Evolutionary conservation across 2,797 vertebrate species (phyloP).

Genomic region (Sylvilagus floridanus): DNA sequence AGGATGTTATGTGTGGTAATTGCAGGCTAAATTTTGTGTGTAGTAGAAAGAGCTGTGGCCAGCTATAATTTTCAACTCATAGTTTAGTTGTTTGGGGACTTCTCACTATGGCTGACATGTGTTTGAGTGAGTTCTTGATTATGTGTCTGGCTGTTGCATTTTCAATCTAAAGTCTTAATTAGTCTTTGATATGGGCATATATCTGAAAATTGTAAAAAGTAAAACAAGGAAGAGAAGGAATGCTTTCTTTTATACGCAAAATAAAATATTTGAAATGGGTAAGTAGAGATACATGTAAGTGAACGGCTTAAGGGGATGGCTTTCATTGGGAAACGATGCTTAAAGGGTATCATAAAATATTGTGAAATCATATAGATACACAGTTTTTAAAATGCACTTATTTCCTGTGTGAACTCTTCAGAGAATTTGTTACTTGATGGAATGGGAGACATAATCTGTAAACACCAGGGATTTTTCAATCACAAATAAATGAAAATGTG

Average conservation of each 20-base stretch:
- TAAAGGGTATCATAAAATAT: neutral
- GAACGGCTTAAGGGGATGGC: neutral
- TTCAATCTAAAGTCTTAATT: constrained; percentile 50
- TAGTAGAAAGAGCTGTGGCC: neutral
- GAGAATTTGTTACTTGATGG: constrained; percentile 15
- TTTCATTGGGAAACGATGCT: constrained; percentile 41
- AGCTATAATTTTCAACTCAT: neutral
- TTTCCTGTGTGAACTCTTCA: constrained; percentile 38
- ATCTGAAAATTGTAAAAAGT: neutral
- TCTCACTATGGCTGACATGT: neutral
- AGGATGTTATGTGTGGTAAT: neutral
- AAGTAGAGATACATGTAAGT: neutral
- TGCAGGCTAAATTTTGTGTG: neutral
- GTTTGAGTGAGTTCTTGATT: constrained; percentile 4
- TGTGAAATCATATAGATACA: constrained; percentile 5
- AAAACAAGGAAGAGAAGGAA: neutral
- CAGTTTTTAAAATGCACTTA: neutral
- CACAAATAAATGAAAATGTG: neutral
- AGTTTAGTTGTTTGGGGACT: constrained; percentile 8
- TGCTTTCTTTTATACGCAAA: constrained; percentile 14
- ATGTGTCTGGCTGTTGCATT: neutral
- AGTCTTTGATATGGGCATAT: neutral
- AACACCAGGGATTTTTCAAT: neutral
- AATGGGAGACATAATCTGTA: neutral
- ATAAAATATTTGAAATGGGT: neutral